phyloP scores from a whole-genome alignment of 2,113 vertebrate species.

The Coryphaenoides rupestris region DNA sequence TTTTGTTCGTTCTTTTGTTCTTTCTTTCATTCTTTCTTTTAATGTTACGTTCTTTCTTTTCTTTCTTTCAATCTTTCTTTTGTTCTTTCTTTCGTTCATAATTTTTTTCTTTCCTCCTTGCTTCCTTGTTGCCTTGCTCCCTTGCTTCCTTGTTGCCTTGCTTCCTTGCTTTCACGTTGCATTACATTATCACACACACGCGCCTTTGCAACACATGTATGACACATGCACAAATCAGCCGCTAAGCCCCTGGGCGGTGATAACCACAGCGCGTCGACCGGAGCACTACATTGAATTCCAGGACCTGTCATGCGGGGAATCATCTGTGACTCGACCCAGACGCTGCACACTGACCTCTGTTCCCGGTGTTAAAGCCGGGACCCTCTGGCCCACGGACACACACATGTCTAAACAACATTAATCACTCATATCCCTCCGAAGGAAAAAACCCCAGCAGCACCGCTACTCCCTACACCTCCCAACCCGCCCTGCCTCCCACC shows the following conservation, averaged over 20 bases:
- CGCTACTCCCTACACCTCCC: constrained; percentile 31
- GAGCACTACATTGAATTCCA: constrained; percentile 25
- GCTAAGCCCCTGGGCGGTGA: not conserved
- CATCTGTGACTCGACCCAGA: constrained; percentile 51
- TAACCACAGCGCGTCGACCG: not conserved
- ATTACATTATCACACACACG: not conserved
- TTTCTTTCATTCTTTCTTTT: not conserved
- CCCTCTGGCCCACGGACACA: constrained; percentile 43
- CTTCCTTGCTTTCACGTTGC: not conserved
- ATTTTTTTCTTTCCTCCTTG: not conserved
- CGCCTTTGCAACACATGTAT: not conserved
- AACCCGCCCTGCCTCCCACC: constrained; percentile 9
- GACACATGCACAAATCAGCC: constrained; percentile 9
- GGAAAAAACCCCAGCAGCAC: not conserved
- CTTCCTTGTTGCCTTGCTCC: not conserved
- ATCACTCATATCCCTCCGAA: constrained; percentile 42
- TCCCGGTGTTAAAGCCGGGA: constrained; percentile 48
- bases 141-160: not conserved
- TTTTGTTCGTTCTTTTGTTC: too few species aligned
- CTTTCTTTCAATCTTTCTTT: not conserved
- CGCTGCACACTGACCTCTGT: constrained; percentile 39
- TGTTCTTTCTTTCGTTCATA: not conserved
- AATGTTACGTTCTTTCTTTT: too few species aligned
- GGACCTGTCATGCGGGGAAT: constrained; percentile 37
- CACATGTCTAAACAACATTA: constrained; percentile 63